phyloP scores from a whole-genome alignment of 2,113 vertebrate species.

The Tragelaphus strepsiceros region DNA sequence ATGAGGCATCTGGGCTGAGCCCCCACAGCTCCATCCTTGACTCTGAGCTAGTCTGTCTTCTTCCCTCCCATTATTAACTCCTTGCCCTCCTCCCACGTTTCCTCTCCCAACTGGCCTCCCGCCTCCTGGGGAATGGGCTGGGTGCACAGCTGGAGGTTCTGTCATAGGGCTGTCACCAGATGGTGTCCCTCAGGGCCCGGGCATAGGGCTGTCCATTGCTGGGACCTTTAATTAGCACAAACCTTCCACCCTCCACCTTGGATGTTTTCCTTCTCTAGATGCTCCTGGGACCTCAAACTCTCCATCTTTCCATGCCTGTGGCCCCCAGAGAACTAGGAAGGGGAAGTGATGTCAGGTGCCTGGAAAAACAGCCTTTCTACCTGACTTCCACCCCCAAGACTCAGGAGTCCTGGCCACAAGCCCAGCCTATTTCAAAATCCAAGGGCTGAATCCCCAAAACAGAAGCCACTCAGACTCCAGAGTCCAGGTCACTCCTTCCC shows the following conservation, averaged over 20 bases:
- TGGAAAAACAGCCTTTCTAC: conserved; percentile 54
- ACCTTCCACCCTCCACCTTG: conserved; percentile 3
- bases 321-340: conserved; percentile 53
- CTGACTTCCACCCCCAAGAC: conserved; percentile 38
- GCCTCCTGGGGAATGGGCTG: not conserved
- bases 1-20: conserved; percentile 9
- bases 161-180: conserved; percentile 15
- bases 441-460: not conserved
- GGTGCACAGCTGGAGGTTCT: not conserved
- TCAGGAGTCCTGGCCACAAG: not conserved
- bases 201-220: conserved; percentile 11
- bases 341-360: conserved; percentile 37
- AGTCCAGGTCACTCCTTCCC: not conserved
- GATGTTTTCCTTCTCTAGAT: conserved; percentile 49
- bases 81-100: not conserved
- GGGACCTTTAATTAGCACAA: conserved; percentile 58
- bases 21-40: not conserved
- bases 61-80: not conserved
- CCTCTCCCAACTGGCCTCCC: not conserved
- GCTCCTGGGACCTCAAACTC: conserved; percentile 49
- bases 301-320: conserved; percentile 28
- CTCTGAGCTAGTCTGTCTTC: not conserved
- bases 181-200: conserved; percentile 18
- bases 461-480: not conserved
- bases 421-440: not conserved